These are phyloP conservation scores for Trematocara nigrifrons DNA, from an alignment of 2,113 vertebrate genomes.

Conservation along the genomic window DNA sequence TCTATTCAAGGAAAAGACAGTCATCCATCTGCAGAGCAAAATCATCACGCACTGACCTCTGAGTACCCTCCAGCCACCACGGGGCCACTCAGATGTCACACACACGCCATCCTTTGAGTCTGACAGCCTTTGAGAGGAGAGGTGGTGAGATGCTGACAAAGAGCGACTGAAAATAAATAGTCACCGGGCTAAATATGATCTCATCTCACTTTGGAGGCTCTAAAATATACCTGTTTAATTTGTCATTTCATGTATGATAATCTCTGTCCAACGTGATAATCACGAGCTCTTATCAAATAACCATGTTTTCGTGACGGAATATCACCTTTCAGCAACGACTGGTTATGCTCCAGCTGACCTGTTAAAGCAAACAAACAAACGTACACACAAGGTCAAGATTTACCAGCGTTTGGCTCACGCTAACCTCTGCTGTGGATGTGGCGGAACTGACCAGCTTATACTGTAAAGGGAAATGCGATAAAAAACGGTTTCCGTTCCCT, in stretches of 20 bases:
- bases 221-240: not conserved
- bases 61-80: not conserved
- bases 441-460: slow-evolving; percentile 30
- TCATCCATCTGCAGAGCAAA: not conserved
- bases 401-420: not conserved
- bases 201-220: not conserved
- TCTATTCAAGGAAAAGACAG: slow-evolving; percentile 11
- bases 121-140: not conserved
- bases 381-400: not conserved
- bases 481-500: slow-evolving; percentile 57
- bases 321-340: not conserved
- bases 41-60: slow-evolving; percentile 34
- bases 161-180: not conserved
- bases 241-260: not conserved
- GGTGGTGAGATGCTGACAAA: not conserved
- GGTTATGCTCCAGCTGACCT: not conserved
- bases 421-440: not conserved
- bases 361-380: not conserved
- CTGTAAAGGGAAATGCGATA: slow-evolving; percentile 63
- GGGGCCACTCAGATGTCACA: slow-evolving; percentile 20
- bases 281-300: not conserved
- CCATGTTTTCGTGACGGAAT: not conserved
- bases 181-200: too few relatives aligned
- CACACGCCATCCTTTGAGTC: not conserved
- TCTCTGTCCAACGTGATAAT: not conserved